These are phyloP conservation scores for Aleiodes alternator DNA, from an alignment of 2,888 invertebrate species.

Conservation along the genomic window DNA sequence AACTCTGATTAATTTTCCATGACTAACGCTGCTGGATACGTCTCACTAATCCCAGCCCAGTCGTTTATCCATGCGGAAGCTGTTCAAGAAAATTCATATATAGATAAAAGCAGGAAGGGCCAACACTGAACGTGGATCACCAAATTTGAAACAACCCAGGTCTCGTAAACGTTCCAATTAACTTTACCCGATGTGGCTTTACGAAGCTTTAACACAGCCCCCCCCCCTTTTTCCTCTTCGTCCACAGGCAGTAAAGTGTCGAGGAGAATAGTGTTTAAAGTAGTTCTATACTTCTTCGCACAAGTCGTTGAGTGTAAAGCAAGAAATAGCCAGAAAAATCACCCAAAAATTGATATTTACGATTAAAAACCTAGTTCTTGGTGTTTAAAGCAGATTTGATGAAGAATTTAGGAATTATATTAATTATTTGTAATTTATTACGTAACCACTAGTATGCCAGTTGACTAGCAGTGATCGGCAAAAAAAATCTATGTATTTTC, in stretches of 20 bases:
- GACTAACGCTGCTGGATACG: conserved; percentile 15
- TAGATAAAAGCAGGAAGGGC: background rate
- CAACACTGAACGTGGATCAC: background rate
- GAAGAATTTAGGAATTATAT: too few species aligned
- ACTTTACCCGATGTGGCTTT: conserved; percentile 31
- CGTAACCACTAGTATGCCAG: too few species aligned
- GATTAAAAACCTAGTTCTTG: too few species aligned
- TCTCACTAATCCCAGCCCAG: conserved; percentile 9
- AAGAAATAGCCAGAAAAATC: too few species aligned
- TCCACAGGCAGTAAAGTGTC: conserved; percentile 16
- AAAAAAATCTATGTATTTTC: too few species aligned
- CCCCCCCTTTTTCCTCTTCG: background rate
- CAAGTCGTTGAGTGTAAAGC: too few species aligned
- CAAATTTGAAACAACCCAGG: conserved; percentile 32
- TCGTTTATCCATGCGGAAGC: background rate
- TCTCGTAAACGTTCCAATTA: conserved; percentile 40
- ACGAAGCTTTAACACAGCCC: background rate
- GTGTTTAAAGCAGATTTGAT: too few species aligned
- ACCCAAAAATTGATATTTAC: too few species aligned
- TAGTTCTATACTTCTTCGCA: too few species aligned
- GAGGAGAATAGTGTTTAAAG: conserved; percentile 26
- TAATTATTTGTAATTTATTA: too few species aligned
- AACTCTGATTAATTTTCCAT: conserved; percentile 7
- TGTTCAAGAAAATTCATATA: conserved; percentile 16
- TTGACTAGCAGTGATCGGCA: too few species aligned